A percentile compares a stretch with the other conserved stretches of the same genome.
These are phyloP conservation scores for Plecturocebus donacophilus DNA, from an alignment of 2,113 vertebrate species.

Conservation along the genomic window DNA sequence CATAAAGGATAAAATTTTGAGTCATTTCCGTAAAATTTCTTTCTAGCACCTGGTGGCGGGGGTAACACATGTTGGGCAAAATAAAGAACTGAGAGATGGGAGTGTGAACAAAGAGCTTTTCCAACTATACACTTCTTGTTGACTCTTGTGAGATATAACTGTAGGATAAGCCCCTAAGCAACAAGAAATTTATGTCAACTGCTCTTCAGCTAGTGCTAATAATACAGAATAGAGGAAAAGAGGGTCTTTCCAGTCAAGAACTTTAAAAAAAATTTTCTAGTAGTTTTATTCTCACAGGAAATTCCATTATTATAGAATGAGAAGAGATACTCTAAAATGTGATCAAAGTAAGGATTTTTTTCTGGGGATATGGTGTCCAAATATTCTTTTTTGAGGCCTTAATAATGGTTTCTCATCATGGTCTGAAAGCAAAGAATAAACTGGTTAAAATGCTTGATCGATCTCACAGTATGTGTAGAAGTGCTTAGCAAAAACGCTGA, in stretches of 20 bases:
- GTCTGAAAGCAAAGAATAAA: conserved; percentile 56
- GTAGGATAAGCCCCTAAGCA: too few species aligned
- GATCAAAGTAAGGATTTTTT: conserved; percentile 35
- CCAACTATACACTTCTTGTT: too few species aligned
- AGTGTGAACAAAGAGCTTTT: neutral
- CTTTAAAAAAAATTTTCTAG: neutral
- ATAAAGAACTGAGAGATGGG: neutral
- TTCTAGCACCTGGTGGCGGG: too few species aligned
- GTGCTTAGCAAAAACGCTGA: conserved; percentile 49
- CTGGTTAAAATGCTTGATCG: conserved; percentile 29
- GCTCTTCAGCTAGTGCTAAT: neutral
- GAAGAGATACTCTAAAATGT: neutral
- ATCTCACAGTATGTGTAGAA: neutral
- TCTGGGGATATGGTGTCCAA: neutral
- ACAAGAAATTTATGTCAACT: neutral
- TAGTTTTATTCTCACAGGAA: conserved; percentile 48
- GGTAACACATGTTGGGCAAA: neutral
- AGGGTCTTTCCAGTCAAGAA: neutral
- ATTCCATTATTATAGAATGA: neutral
- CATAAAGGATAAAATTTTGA: neutral
- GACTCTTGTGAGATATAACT: too few species aligned
- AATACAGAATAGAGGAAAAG: neutral
- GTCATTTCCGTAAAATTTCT: neutral
- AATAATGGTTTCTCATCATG: conserved; percentile 13
- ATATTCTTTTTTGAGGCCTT: neutral